These are phyloP conservation scores for Achatina immaculata DNA, from an alignment of 1,140 invertebrate genomes.

Conservation along the genomic window DNA sequence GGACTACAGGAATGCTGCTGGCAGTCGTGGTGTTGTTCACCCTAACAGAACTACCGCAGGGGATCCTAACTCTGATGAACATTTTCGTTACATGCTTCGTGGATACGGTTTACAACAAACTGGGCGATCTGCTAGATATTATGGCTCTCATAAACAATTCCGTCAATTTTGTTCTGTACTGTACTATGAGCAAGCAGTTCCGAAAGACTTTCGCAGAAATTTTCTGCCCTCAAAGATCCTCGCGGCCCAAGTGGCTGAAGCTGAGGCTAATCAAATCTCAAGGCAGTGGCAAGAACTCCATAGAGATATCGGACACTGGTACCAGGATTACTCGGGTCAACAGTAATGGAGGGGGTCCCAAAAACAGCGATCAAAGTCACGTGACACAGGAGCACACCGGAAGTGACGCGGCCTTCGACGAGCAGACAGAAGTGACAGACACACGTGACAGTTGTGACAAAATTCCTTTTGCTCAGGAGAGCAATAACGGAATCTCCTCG, in stretches of 20 bases:
- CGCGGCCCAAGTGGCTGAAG: conserved; percentile 59
- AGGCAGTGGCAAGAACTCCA: background rate
- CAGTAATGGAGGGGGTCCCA: background rate
- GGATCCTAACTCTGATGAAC: conserved; percentile 66
- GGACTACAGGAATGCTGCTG: conserved; percentile 91
- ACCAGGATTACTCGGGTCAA: background rate
- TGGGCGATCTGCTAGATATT: conserved; percentile 92
- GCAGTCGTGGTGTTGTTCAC: conserved; percentile 88
- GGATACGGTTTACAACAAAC: conserved; percentile 71
- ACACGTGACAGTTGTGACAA: background rate
- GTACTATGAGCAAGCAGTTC: conserved; percentile 94
- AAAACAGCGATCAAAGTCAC: background rate
- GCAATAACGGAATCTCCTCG: background rate
- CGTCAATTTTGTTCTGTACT: conserved; percentile 94
- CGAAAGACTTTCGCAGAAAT: conserved; percentile 81
- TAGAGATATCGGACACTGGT: background rate
- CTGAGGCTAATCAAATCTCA: conserved; percentile 44
- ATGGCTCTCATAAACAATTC: conserved; percentile 91
- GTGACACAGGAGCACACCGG: background rate
- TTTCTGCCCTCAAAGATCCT: conserved; percentile 61
- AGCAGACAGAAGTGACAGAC: background rate
- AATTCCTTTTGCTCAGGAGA: background rate
- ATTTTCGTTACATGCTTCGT: conserved; percentile 53
- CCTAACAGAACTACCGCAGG: conserved; percentile 85
- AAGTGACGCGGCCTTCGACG: background rate